Evolutionary conservation across 2,797 vertebrate genomes (phyloP).

Genomic region (Typhlichthys subterraneus): DNA sequence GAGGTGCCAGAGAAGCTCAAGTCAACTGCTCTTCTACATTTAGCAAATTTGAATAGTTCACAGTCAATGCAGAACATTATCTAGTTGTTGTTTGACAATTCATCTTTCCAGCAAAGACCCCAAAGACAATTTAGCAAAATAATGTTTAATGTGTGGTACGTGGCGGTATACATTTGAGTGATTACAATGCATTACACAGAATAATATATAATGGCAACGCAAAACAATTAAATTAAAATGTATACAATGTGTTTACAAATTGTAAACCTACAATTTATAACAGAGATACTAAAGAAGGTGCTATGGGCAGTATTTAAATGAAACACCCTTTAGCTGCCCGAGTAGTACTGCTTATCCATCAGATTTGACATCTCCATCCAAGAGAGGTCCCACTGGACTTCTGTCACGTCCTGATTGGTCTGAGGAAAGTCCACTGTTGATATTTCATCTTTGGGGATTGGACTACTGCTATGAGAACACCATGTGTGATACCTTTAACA

Average conservation of each 20-base stretch:
- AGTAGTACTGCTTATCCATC: conserved; percentile 57
- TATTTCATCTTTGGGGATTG: conserved; percentile 34
- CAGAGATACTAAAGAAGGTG: not conserved
- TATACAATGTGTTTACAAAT: too few relatives aligned
- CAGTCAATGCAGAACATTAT: conserved; percentile 37
- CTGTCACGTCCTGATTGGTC: conserved; percentile 73
- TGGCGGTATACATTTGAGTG: too few relatives aligned
- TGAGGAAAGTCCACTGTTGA: conserved; percentile 54
- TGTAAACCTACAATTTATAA: too few relatives aligned
- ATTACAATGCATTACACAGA: too few relatives aligned
- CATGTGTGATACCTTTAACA: conserved; percentile 34
- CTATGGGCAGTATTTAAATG: not conserved
- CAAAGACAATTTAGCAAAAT: not conserved
- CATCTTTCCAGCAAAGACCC: not conserved
- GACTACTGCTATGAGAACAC: conserved; percentile 36
- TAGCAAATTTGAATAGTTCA: conserved; percentile 15
- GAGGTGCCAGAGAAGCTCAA: conserved; percentile 36
- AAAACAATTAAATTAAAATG: too few relatives aligned
- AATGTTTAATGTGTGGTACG: too few relatives aligned
- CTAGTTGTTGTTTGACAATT: not conserved
- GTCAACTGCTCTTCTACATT: conserved; percentile 24
- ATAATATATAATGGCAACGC: too few relatives aligned
- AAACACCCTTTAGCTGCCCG: conserved; percentile 26
- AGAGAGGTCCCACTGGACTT: conserved; percentile 79
- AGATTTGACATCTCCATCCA: conserved; percentile 80